Evolutionary conservation across 2,797 vertebrate genomes (phyloP).

Genomic region (Danio aesculapii): DNA sequence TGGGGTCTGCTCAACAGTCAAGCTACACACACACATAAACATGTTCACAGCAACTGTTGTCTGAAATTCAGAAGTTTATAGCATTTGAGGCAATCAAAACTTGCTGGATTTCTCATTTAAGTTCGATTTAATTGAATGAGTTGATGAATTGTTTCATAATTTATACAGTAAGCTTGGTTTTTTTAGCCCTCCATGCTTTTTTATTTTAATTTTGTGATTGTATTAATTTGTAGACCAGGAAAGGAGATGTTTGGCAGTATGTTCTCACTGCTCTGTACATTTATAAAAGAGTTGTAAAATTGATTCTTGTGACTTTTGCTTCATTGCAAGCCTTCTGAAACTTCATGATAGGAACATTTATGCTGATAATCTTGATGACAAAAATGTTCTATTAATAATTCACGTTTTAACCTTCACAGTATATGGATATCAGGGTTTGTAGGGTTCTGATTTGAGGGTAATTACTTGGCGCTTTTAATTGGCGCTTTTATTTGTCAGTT

Average conservation of each 20-base stretch:
- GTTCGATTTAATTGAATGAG: not conserved
- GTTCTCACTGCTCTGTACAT: not conserved
- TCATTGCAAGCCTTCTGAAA: no score
- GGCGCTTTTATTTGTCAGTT: no score
- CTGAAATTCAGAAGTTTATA: not conserved
- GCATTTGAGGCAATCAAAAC: not conserved
- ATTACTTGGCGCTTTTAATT: no score
- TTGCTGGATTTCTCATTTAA: not conserved
- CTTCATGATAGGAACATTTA: no score
- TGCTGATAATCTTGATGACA: no score
- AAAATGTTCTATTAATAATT: no score
- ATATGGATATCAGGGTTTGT: no score
- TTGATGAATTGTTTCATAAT: not conserved
- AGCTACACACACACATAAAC: conserved; percentile 16
- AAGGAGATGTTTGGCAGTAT: not conserved
- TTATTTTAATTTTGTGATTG: no score
- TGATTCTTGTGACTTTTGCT: no score
- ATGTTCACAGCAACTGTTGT: not conserved
- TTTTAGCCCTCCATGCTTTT: not conserved
- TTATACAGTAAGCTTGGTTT: not conserved
- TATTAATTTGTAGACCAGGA: not conserved
- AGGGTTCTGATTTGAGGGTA: no score
- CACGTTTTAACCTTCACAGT: no score
- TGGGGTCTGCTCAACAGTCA: conserved; percentile 68
- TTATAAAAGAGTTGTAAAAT: not conserved